Base-by-base conservation (phyloP, 2,797 vertebrate species). In the Microcaecilia unicolor region DNA sequence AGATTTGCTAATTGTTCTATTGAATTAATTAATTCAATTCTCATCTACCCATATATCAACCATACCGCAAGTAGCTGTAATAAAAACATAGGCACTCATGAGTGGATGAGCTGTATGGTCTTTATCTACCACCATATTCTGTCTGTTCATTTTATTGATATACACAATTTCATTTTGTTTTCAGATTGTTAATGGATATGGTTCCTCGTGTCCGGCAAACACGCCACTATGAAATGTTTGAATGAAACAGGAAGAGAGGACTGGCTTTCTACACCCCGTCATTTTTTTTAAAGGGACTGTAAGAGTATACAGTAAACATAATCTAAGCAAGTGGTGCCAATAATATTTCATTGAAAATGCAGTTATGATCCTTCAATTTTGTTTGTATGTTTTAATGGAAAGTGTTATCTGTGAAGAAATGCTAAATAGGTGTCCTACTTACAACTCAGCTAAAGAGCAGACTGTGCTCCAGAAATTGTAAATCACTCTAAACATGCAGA, bases 141-240 rank as follows among this genome's bases (percentile, higher is more conserved):
- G n/a, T n/a, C n/a, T n/a, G n/a, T n/a, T n/a, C n/a, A n/a, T n/a
- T n/a, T n/a, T n/a, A n/a, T n/a, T n/a, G n/a, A n/a, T n/a, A n/a
- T n/a, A n/a, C n/a, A n/a, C n/a, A n/a, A n/a, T n/a, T n/a, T 13
- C 28, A 5, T 37, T 27, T 60, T 16, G 17, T 15, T 45, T 20
- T 15, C 86, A 99, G 96, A 67, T 74, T 99, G 42, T 80, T 98
- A 55, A 58, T 81, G 6, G 94, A 99, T 35, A 97, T 93, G 92
- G 69, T 98, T 5, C 94, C 96, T 15, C 83, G 91, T 0, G 81
- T 98, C 37, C 81, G 87, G 73, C 92, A 96, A 58, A 97, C 92
- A 0, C 88, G 87, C 44, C 88, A 95, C 64, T 99, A 98, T 5
- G 93, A 98, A 54, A 92, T 92, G 64, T 98, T 99, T 15, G 96